Evolutionary conservation across 2,888 invertebrate species (phyloP).

Genomic region (Antheraea yamamai): DNA sequence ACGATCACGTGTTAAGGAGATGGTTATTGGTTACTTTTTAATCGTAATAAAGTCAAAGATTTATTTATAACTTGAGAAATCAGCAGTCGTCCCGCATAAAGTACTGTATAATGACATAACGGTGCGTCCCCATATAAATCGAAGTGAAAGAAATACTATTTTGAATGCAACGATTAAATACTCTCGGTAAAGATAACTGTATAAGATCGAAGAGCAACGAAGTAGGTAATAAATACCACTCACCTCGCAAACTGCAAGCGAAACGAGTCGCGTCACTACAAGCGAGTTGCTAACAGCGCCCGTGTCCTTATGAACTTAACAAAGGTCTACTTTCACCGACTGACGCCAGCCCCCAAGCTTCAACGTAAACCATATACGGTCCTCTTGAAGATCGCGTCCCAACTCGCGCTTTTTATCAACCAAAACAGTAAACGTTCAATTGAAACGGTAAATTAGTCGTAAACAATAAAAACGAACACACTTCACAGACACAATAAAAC

Average conservation of each 20-base stretch:
- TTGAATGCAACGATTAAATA: slow-evolving; percentile 48
- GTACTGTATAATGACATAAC: slow-evolving; percentile 37
- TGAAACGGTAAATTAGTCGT: slow-evolving; percentile 74
- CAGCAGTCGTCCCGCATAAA: slow-evolving; percentile 17
- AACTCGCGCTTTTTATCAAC: slow-evolving; percentile 71
- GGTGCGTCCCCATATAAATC: slow-evolving; percentile 28
- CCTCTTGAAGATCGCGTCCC: slow-evolving; percentile 70
- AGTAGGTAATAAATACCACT: slow-evolving; percentile 72
- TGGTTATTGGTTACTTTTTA: slow-evolving; percentile 6
- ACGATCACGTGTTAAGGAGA: slow-evolving; percentile 11
- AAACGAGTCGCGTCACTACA: slow-evolving; percentile 70
- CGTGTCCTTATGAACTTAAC: slow-evolving; percentile 79
- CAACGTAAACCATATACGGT: slow-evolving; percentile 70
- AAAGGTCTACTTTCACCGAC: slow-evolving; percentile 80
- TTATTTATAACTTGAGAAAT: neutral
- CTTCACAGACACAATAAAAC: slow-evolving; percentile 64
- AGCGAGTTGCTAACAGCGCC: slow-evolving; percentile 67
- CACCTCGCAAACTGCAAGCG: slow-evolving; percentile 71
- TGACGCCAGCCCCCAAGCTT: slow-evolving; percentile 62
- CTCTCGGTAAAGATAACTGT: slow-evolving; percentile 57
- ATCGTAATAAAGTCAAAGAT: neutral
- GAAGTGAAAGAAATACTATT: slow-evolving; percentile 48
- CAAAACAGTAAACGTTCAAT: slow-evolving; percentile 77
- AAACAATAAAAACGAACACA: slow-evolving; percentile 58
- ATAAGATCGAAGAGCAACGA: slow-evolving; percentile 53